Evolutionary conservation across 2,888 invertebrate genomes (phyloP), one percentile per base, ranked within the genome.

Genomic region (Trissonchulus latispiculum): DNA sequence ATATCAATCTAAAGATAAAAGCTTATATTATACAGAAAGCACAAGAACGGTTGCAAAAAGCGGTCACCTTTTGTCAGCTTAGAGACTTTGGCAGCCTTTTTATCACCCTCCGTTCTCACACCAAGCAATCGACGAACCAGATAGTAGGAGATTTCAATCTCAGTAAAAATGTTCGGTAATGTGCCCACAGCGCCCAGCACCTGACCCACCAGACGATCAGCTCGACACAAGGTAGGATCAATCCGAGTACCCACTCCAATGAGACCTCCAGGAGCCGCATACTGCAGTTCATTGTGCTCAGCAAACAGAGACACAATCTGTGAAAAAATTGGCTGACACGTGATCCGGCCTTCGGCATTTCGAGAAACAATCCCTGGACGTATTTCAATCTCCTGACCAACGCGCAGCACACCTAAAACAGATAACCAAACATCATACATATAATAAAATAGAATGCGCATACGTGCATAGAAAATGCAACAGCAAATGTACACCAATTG

Each of bases 161-260:
- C 97, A 77, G 93, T 94, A 85, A 93, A 97, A 82, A 99, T 99
- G 78, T 94, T 93, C 0, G 99, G 99, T 78, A 99, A 85, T 71
- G 95, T 91, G 33, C 95, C 96, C 32, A 99, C 95, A 18, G 96
- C 95, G 28, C 99, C 99, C 71, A 96, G 87, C 75, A 94, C 92
- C 86, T 96, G 95, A 71, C 99, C 99, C 1, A 99, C 99, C 83
- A 99, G 89, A 82, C 97, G 90, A 87, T 99, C 99, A 75, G 97
- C 99, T 82, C 99, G 89, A 84, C 99, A 99, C 70, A 99, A 87
- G 0, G 97, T 99, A 1, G 99, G 99, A 84, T 99, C 99, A 81
- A 99, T 99, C 86, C 94, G 94, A 1, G 97, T 99, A 77, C 99
- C 99, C 33, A 99, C 97, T 87, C 89, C 99, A 82, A 99, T 99